Evolutionary conservation across 2,888 invertebrate genomes (phyloP), one percentile per base, ranked within the genome.

Genomic region (Gari tellinella): DNA sequence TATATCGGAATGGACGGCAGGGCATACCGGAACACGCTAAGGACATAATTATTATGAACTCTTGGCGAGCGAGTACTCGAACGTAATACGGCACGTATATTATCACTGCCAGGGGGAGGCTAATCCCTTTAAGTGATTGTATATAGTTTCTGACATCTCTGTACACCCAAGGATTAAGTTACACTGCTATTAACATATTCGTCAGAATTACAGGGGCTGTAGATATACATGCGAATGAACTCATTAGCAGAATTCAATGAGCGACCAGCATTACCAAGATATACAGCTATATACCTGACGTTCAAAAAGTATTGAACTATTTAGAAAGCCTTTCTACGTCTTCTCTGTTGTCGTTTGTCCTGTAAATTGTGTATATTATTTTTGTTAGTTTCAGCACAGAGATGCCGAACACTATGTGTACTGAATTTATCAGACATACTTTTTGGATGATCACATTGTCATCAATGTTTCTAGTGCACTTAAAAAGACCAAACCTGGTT

Each of bases 81-180:
- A n/a, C n/a, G n/a, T n/a, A n/a, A n/a, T n/a, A n/a, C n/a, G n/a
- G n/a, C n/a, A n/a, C n/a, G n/a, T n/a, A n/a, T n/a, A n/a, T n/a
- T n/a, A n/a, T n/a, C n/a, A n/a, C n/a, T n/a, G n/a, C n/a, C n/a
- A n/a, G n/a, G n/a, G n/a, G n/a, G n/a, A n/a, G n/a, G n/a, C n/a
- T n/a, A 31, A 31, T 31, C 31, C 31, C 31, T 31, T 31, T 31
- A 58, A 15, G 45, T 41, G 25, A 60, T 58, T 1, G 19, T n/a
- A n/a, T 65, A 8, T 40, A 70, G 37, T 70, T 63, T 57, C 51
- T 70, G 15, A 58, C 69, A 17, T 21, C 41, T 14, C 23, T 38
- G 21, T 58, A 51, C 52, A 23, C 51, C 7, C 51, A 37, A 14
- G 63, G 69, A 14, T 23, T 57, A n/a, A 41, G 63, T 14, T 70